Conservation (phyloP, 1,140 invertebrate genomes). For the Drosophila lini region DNA sequence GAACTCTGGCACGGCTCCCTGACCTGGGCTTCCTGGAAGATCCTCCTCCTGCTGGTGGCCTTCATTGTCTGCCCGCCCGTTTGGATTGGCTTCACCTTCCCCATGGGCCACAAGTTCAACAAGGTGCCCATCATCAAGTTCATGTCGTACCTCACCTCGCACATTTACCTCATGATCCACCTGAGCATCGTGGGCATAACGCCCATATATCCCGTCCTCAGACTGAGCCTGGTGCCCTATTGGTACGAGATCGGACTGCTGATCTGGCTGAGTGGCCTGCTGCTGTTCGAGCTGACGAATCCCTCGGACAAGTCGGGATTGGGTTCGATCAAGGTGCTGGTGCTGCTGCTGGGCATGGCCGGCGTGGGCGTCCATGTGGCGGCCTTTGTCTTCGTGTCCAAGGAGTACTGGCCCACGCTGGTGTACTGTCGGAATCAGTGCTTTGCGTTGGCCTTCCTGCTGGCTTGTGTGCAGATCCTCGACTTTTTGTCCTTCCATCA, state of each 20-base stretch:
- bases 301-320: constrained; percentile 97
- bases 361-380: constrained; percentile 96
- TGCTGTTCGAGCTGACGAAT: constrained; percentile 98
- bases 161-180: constrained; percentile 98
- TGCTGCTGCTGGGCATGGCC: constrained; percentile 95
- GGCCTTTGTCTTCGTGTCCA: constrained; percentile 89
- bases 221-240: constrained; percentile 90
- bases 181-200: constrained; percentile 95
- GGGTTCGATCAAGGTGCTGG: constrained; percentile 96
- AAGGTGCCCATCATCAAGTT: constrained; percentile 99
- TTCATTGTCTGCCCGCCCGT: constrained; percentile 97
- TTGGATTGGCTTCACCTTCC: constrained; percentile 98
- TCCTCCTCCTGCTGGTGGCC: constrained; percentile 94
- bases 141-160: constrained; percentile 99
- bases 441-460: constrained; percentile 96
- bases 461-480: constrained; percentile 98
- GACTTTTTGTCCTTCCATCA: constrained; percentile 99
- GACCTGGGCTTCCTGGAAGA: constrained; percentile 98
- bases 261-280: constrained; percentile 97
- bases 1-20: constrained; percentile 98
- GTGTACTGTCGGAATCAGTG: constrained; percentile 98
- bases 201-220: constrained; percentile 93
- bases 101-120: constrained; percentile 97
- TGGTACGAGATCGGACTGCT: constrained; percentile 99
- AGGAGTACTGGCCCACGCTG: constrained; percentile 91